Conservation (phyloP, 2,797 vertebrate species). For the Discoglossus pictus region DNA sequence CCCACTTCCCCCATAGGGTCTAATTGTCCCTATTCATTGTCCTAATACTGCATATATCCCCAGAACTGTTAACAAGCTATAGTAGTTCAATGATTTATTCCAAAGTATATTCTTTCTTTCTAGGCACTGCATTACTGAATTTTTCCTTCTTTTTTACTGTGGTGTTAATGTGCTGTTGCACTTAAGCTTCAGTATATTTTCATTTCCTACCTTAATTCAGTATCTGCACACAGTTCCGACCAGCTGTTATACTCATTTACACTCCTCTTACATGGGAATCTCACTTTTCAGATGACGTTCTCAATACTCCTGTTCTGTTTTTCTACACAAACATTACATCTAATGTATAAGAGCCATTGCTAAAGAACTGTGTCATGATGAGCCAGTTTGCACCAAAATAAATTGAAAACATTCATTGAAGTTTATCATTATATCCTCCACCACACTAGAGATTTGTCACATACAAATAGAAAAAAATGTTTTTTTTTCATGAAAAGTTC, state of each 20-base stretch:
- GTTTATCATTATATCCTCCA: no score
- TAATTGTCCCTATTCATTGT: no score
- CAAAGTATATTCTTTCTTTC: slow-evolving; percentile 14
- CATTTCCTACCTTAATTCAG: slow-evolving; percentile 46
- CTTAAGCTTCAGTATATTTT: slow-evolving; percentile 37
- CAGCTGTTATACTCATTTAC: slow-evolving; percentile 40
- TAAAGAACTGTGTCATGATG: no score
- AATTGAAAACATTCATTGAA: no score
- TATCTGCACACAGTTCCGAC: slow-evolving; percentile 24
- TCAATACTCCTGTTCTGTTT: neutral
- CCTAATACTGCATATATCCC: no score
- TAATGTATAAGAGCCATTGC: no score
- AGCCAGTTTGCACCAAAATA: no score
- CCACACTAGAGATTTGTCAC: no score
- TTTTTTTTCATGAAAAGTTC: no score
- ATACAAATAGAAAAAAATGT: no score
- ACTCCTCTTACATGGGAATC: slow-evolving; percentile 9
- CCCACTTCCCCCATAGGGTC: slow-evolving; percentile 18
- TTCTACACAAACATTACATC: no score
- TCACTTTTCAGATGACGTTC: slow-evolving; percentile 9
- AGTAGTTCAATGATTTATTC: slow-evolving; percentile 28
- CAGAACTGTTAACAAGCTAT: no score
- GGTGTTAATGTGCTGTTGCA: slow-evolving; percentile 32
- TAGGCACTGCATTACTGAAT: slow-evolving; percentile 10
- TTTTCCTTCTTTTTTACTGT: slow-evolving; percentile 36